A percentile compares a stretch with the other conserved stretches of the same genome.
phyloP scores from a whole-genome alignment of 2,888 invertebrate species.

The Carterocephalus palaemon region DNA sequence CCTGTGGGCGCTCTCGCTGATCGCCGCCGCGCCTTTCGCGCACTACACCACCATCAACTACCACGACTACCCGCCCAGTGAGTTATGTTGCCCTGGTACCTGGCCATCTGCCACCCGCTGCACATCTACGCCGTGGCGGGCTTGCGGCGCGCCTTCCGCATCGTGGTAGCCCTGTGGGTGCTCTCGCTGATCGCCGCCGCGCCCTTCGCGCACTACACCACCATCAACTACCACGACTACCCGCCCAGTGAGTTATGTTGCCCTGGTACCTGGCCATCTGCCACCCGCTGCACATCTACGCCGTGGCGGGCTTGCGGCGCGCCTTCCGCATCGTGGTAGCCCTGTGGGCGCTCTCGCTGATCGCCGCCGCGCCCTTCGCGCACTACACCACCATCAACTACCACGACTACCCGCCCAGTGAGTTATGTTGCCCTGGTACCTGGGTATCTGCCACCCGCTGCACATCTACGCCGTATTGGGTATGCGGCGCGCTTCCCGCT shows the following conservation, averaged over 20 bases:
- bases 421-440: slow-evolving; percentile 30
- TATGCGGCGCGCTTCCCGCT: slow-evolving; percentile 87
- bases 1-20: slow-evolving; percentile 86
- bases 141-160: slow-evolving; percentile 87
- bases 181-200: slow-evolving; percentile 85
- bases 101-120: slow-evolving; percentile 89
- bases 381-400: slow-evolving; percentile 86
- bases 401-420: slow-evolving; percentile 84
- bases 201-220: slow-evolving; percentile 87
- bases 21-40: slow-evolving; percentile 88
- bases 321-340: slow-evolving; percentile 87
- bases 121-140: slow-evolving; percentile 90
- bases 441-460: slow-evolving; percentile 89
- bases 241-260: slow-evolving; percentile 78
- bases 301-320: slow-evolving; percentile 90
- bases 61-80: slow-evolving; percentile 84
- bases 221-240: slow-evolving; percentile 85
- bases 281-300: slow-evolving; percentile 89
- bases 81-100: slow-evolving; percentile 30
- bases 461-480: slow-evolving; percentile 90
- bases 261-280: slow-evolving; percentile 79
- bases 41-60: slow-evolving; percentile 86
- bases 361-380: slow-evolving; percentile 88
- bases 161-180: slow-evolving; percentile 88
- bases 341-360: slow-evolving; percentile 86